phyloP scores from a whole-genome alignment of 2,797 vertebrate genomes.

The Sebastes paucispinis region DNA sequence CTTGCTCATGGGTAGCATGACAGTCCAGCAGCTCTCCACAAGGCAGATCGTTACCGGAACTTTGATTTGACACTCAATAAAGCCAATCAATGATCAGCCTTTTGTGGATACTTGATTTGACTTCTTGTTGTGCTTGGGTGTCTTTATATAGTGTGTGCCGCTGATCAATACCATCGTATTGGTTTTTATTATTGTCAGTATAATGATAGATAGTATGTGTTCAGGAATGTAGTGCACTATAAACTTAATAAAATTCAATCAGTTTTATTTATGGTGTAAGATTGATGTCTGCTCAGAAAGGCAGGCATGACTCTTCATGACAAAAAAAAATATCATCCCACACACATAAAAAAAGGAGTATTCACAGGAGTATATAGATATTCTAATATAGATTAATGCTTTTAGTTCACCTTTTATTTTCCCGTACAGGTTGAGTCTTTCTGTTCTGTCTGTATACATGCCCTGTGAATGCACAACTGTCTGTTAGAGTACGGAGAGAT shows the following conservation, averaged over 20 bases:
- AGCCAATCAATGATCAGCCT: slow-evolving; percentile 59
- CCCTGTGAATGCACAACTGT: slow-evolving; percentile 13
- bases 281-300: not conserved
- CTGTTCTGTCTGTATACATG: slow-evolving; percentile 3
- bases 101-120: slow-evolving; percentile 49
- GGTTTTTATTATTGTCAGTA: not conserved
- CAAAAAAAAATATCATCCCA: not conserved
- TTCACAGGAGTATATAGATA: not conserved
- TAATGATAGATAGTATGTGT: not conserved
- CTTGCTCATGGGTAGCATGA: slow-evolving; percentile 55
- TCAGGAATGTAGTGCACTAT: slow-evolving; percentile 32
- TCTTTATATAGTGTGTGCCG: slow-evolving; percentile 13
- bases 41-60: slow-evolving; percentile 47
- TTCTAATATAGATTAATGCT: not conserved
- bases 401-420: not conserved
- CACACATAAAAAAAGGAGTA: not conserved
- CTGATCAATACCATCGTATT: not conserved
- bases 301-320: not conserved
- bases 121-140: slow-evolving; percentile 6
- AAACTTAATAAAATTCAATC: not conserved
- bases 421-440: slow-evolving; percentile 19
- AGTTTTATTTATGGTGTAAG: not conserved
- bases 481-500: slow-evolving; percentile 6
- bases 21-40: slow-evolving; percentile 56
- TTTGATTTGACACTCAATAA: slow-evolving; percentile 29